Evolutionary conservation across 2,113 vertebrate species (phyloP).

Genomic region (Agapornis roseicollis): DNA sequence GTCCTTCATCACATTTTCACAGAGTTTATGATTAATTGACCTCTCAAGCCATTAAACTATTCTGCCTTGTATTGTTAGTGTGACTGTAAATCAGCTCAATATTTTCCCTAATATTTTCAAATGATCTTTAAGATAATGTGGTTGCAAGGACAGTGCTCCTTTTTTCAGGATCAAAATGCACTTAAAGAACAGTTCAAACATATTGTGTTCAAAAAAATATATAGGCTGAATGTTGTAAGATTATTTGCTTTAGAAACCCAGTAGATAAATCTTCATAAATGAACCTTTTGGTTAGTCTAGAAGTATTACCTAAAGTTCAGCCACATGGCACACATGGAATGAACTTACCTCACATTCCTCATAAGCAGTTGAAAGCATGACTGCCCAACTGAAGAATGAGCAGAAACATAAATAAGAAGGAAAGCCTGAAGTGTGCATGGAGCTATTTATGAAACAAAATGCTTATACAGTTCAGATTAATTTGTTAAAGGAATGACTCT

Average conservation of each 20-base stretch:
- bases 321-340: rapidly evolving
- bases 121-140: not conserved
- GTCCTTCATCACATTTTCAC: not conserved
- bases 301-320: not conserved
- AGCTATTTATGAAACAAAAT: not conserved
- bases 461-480: not conserved
- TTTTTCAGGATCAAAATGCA: not conserved
- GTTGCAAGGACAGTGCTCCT: not conserved
- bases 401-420: not conserved
- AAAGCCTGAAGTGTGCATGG: not conserved
- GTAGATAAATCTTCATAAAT: not conserved
- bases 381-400: rapidly evolving
- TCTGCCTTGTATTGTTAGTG: not conserved
- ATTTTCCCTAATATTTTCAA: not conserved
- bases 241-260: not conserved
- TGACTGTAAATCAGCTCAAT: slow-evolving; percentile 7
- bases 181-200: not conserved
- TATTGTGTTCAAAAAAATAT: not conserved
- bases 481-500: not conserved
- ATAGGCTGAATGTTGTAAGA: not conserved
- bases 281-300: not conserved
- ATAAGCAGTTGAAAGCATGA: not conserved
- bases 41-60: slow-evolving; percentile 6
- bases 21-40: slow-evolving; percentile 16
- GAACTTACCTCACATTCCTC: not conserved